These are phyloP conservation scores for Sebastes trivittatus DNA, from an alignment of 2,797 vertebrate genomes.

Conservation along the genomic window DNA sequence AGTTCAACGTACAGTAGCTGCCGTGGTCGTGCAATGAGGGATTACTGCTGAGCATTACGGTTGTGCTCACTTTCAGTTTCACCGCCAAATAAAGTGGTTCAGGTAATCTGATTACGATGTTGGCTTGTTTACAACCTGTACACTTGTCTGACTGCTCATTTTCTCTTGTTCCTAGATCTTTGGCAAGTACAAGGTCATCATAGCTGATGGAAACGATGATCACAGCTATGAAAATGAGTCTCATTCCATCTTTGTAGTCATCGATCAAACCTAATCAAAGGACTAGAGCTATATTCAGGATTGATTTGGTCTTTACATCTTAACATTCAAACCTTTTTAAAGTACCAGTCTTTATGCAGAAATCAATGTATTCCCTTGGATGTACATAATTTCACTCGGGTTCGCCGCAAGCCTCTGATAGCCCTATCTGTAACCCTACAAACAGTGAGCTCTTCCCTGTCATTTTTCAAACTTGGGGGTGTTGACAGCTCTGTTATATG, in stretches of 20 bases:
- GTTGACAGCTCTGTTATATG: constrained; percentile 62
- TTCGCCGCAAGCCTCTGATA: constrained; percentile 31
- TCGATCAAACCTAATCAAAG: neutral
- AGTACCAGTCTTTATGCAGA: neutral
- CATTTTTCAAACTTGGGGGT: constrained; percentile 51
- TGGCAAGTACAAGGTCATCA: neutral
- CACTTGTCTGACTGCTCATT: neutral
- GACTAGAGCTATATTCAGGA: neutral
- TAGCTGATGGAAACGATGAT: neutral
- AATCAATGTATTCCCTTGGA: neutral
- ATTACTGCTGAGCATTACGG: neutral
- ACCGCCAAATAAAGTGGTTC: neutral
- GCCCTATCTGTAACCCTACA: constrained; percentile 20
- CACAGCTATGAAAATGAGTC: neutral
- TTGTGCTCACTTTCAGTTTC: neutral
- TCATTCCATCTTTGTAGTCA: neutral
- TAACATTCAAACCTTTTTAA: neutral
- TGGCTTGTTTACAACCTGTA: neutral
- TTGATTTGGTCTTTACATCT: neutral
- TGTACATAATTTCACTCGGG: constrained; percentile 19
- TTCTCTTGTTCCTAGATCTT: neutral
- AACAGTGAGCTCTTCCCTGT: constrained; percentile 21
- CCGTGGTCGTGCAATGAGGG: neutral
- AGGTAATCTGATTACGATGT: neutral
- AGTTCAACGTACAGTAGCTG: no score